These are phyloP conservation scores for Magallana ariakensis DNA, from an alignment of 1,140 invertebrate species.

Conservation along the genomic window DNA sequence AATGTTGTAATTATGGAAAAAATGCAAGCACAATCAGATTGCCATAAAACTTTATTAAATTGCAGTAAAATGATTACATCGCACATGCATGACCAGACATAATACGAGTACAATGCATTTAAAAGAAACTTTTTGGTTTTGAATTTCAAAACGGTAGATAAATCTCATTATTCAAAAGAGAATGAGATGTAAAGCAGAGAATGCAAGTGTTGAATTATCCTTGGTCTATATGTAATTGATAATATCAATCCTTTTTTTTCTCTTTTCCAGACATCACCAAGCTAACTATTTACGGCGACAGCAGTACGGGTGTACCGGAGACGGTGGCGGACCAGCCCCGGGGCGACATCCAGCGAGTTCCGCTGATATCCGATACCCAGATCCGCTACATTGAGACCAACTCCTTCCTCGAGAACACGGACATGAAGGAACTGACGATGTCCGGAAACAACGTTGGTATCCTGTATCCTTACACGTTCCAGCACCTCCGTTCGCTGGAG, in stretches of 20 bases:
- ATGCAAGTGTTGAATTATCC: neutral
- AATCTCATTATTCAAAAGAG: no score
- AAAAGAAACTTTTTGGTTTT: neutral
- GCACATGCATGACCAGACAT: neutral
- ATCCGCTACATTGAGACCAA: conserved; percentile 52
- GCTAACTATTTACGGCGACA: conserved; percentile 48
- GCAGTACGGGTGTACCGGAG: conserved; percentile 28
- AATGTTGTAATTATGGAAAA: neutral
- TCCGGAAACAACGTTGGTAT: conserved; percentile 56
- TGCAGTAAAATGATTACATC: conserved; percentile 1
- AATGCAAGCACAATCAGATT: neutral
- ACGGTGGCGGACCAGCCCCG: conserved; percentile 26
- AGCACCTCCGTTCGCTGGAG: conserved; percentile 41
- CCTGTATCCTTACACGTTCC: conserved; percentile 51
- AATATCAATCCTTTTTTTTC: neutral
- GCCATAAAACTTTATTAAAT: neutral
- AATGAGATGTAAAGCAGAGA: neutral
- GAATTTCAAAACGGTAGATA: no score
- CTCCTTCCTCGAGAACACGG: conserved; percentile 41
- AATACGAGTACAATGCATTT: neutral
- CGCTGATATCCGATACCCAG: conserved; percentile 51
- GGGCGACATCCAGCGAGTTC: conserved; percentile 27
- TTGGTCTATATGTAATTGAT: neutral
- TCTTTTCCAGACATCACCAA: conserved; percentile 47
- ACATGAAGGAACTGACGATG: conserved; percentile 50